Evolutionary conservation across 1,140 invertebrate genomes (phyloP).

Genomic region (Bombus vancouverensis): DNA sequence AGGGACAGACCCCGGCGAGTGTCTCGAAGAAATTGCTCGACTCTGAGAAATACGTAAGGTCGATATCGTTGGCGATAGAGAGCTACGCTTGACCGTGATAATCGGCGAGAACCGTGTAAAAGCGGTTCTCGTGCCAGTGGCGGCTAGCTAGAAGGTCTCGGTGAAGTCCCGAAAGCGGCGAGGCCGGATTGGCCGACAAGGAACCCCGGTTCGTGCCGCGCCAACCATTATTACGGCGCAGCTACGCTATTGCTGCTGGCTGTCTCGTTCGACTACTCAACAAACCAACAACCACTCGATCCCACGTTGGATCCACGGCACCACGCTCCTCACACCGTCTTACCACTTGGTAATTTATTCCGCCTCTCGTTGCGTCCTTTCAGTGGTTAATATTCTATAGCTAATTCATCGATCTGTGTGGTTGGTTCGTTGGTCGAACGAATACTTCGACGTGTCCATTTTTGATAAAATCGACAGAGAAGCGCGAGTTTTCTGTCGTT

Average conservation of each 20-base stretch:
- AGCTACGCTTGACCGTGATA: slow-evolving; percentile 28
- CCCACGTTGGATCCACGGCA: background rate
- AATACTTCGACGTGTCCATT: background rate
- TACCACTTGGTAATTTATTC: no score
- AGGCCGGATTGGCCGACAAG: slow-evolving; percentile 38
- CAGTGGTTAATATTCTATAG: background rate
- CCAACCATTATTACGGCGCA: slow-evolving; percentile 41
- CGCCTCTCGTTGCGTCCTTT: background rate
- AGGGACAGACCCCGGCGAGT: background rate
- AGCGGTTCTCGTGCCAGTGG: background rate
- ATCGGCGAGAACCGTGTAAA: slow-evolving; percentile 24
- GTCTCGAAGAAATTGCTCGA: background rate
- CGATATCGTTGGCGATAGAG: background rate
- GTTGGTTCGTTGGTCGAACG: background rate
- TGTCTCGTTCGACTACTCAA: slow-evolving; percentile 20
- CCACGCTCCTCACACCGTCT: no score
- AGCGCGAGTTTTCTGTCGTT: background rate
- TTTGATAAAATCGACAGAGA: background rate
- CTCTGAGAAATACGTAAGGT: background rate
- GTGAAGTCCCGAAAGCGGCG: slow-evolving; percentile 42
- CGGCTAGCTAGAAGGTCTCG: slow-evolving; percentile 45
- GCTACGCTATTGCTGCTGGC: background rate
- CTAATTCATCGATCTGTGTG: background rate
- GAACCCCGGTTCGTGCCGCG: slow-evolving; percentile 23
- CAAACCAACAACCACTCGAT: slow-evolving; percentile 19